phyloP scores from a whole-genome alignment of 2,888 invertebrate genomes.

The Folsomia candida region DNA sequence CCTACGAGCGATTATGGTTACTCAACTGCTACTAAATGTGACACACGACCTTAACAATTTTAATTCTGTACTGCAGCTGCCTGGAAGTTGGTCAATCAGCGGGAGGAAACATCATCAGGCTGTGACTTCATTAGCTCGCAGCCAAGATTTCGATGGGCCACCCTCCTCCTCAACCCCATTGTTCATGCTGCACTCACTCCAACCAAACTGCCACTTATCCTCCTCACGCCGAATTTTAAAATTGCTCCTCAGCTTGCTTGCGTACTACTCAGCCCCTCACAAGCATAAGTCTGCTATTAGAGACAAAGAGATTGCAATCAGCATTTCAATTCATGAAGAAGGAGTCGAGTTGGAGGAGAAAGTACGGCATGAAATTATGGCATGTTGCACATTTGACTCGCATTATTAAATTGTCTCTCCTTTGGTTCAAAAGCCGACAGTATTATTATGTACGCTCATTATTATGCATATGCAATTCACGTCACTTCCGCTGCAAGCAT shows the following conservation, averaged over 20 bases:
- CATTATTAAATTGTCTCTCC: neutral
- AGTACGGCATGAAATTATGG: neutral
- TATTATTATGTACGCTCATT: neutral
- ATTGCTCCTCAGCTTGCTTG: too few relatives aligned
- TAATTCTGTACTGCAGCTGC: neutral
- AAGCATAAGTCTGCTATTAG: too few relatives aligned
- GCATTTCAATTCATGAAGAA: neutral
- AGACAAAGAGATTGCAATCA: neutral
- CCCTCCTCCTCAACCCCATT: too few relatives aligned
- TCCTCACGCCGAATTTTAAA: neutral
- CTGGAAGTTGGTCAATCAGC: constrained; percentile 12
- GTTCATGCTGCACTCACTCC: neutral
- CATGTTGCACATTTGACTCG: constrained; percentile 3
- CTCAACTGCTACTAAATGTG: neutral
- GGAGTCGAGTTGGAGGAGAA: neutral
- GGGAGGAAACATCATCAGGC: neutral
- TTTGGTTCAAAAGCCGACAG: neutral
- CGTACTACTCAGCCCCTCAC: neutral
- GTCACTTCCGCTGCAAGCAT: neutral
- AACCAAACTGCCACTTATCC: constrained; percentile 4
- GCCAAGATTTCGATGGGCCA: neutral
- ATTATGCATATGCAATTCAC: constrained; percentile 3
- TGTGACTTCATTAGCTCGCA: constrained; percentile 1
- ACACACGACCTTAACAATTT: constrained; percentile 1
- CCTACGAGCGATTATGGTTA: neutral